Conservation (phyloP, 23 tunicate species). For the Halocynthia aurantium region DNA sequence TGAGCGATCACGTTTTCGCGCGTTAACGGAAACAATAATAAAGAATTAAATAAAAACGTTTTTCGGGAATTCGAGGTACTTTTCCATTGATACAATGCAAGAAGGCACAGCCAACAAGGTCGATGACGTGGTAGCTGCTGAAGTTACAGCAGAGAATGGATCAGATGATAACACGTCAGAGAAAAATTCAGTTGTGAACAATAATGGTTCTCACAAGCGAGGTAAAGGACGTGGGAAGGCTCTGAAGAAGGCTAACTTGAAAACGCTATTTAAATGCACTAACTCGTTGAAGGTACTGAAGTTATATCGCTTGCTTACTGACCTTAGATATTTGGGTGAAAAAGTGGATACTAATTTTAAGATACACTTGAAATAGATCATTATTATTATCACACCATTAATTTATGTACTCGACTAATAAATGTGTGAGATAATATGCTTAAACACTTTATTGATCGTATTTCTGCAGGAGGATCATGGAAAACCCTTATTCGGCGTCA, state of each 20-base stretch:
- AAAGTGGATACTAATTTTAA: too few species aligned
- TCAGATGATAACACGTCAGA: constrained; percentile 6
- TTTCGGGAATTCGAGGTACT: too few species aligned
- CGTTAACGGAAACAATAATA: too few species aligned
- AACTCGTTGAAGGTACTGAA: constrained; percentile 58
- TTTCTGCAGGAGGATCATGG: constrained; percentile 78
- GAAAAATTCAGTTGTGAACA: background rate
- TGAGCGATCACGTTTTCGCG: too few species aligned
- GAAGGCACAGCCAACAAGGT: background rate
- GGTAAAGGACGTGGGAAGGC: constrained; percentile 11
- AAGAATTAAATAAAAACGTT: too few species aligned
- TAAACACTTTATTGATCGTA: background rate
- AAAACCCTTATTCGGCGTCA: constrained; percentile 85
- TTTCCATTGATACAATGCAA: too few species aligned
- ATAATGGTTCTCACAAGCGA: background rate
- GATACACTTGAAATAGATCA: too few species aligned
- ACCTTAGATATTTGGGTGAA: background rate
- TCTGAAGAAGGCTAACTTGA: constrained; percentile 4
- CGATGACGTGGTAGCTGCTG: background rate
- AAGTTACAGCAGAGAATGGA: background rate
- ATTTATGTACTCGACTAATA: too few species aligned
- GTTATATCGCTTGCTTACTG: background rate
- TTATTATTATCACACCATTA: too few species aligned
- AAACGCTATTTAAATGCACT: constrained; percentile 48
- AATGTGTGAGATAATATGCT: background rate